phyloP scores from a whole-genome alignment of 2,113 vertebrate genomes.

The Hystrix brachyura region DNA sequence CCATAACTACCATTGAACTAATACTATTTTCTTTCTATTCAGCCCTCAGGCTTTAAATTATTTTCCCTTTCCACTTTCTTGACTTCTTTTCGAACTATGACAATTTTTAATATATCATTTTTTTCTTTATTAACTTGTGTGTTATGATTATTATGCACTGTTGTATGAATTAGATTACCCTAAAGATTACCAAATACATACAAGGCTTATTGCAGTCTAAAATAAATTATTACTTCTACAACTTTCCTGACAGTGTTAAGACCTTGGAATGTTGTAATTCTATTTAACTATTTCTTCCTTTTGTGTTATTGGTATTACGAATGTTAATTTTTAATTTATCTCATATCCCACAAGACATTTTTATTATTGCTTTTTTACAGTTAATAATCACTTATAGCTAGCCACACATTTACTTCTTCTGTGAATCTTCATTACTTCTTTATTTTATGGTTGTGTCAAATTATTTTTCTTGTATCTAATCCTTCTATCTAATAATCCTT shows the following conservation, averaged over 20 bases:
- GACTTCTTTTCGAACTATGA: neutral
- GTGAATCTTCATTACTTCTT: neutral
- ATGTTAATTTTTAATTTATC: constrained; percentile 12
- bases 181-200: neutral
- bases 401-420: neutral
- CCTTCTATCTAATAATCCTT: neutral
- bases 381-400: neutral
- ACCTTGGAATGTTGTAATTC: neutral
- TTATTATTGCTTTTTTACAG: neutral
- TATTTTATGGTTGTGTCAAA: neutral
- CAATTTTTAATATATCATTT: neutral
- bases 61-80: neutral
- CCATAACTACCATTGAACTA: neutral
- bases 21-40: neutral
- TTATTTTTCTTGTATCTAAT: neutral
- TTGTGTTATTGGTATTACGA: neutral
- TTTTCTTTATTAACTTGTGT: neutral
- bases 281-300: neutral
- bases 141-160: neutral
- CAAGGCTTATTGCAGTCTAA: neutral
- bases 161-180: neutral
- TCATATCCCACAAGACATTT: neutral
- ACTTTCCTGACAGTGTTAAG: neutral
- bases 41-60: neutral
- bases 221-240: neutral